These are phyloP conservation scores for Lobophora halterata DNA, from an alignment of 2,888 invertebrate species.

Conservation along the genomic window DNA sequence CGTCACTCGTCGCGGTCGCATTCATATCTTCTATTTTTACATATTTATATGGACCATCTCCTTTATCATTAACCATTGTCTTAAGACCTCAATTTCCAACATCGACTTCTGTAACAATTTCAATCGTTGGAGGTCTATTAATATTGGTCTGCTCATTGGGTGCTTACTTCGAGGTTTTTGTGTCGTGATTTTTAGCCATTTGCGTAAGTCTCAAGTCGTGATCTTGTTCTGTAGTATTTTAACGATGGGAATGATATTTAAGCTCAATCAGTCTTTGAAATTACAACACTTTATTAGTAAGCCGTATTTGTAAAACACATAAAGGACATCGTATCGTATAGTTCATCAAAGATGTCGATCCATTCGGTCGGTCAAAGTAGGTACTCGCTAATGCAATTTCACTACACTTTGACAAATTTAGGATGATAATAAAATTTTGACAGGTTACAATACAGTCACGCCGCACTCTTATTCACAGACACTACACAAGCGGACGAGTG, in stretches of 20 bases:
- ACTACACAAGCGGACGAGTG: too few relatives aligned
- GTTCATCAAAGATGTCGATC: too few relatives aligned
- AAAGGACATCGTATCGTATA: background rate
- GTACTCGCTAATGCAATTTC: too few relatives aligned
- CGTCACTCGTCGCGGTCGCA: conserved; percentile 27
- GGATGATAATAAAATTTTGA: too few relatives aligned
- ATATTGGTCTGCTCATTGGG: conserved; percentile 29
- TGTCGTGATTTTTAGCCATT: conserved; percentile 48
- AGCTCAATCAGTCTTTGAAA: conserved; percentile 16
- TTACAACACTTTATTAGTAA: conserved; percentile 1
- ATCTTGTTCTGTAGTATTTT: conserved; percentile 33
- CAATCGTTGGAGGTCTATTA: conserved; percentile 11
- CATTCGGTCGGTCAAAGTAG: too few relatives aligned
- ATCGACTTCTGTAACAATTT: conserved; percentile 3
- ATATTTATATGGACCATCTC: conserved; percentile 39
- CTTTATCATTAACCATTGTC: conserved; percentile 27
- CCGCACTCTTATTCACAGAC: too few relatives aligned
- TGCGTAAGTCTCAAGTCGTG: conserved; percentile 43
- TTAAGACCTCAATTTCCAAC: conserved; percentile 19
- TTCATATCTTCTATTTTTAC: conserved; percentile 39
- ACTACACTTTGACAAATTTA: too few relatives aligned
- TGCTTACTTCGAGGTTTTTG: conserved; percentile 39
- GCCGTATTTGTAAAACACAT: conserved; percentile 2
- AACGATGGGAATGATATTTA: conserved; percentile 42
- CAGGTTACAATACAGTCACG: too few relatives aligned